These are phyloP conservation scores for Zygogramma bicolorata DNA, from an alignment of 2,888 invertebrate genomes.

Conservation along the genomic window DNA sequence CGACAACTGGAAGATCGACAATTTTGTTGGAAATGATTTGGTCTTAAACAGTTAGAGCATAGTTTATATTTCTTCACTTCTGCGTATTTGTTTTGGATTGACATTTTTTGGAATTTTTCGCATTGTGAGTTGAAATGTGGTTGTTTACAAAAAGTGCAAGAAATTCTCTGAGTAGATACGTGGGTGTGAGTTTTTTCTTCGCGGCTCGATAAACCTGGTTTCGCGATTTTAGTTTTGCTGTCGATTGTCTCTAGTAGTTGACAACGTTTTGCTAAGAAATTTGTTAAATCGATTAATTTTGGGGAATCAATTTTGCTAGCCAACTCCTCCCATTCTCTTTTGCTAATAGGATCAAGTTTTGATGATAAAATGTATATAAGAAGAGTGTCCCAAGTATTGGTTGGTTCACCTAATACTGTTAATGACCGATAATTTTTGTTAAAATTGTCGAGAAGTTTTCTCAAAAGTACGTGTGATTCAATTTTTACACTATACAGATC, in stretches of 20 bases:
- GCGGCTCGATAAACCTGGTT: neutral
- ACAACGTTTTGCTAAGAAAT: neutral
- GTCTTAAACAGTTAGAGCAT: neutral
- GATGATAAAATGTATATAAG: neutral
- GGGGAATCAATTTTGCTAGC: neutral
- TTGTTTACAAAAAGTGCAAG: neutral
- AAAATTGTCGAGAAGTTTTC: constrained; percentile 22
- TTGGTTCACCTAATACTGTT: neutral
- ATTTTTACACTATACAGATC: constrained; percentile 15
- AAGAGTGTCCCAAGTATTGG: neutral
- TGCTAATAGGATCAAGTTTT: constrained; percentile 2
- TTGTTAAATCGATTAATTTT: neutral
- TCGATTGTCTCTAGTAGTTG: neutral
- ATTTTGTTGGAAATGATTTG: constrained; percentile 1
- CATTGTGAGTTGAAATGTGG: neutral
- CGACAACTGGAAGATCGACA: constrained; percentile 8
- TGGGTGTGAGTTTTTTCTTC: neutral
- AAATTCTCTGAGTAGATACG: neutral
- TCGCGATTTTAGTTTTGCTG: neutral
- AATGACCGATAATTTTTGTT: constrained; percentile 25
- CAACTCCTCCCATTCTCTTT: neutral
- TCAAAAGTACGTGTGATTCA: constrained; percentile 20
- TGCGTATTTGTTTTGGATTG: neutral
- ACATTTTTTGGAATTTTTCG: neutral
- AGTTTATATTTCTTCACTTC: constrained; percentile 6